These are phyloP conservation scores for Maccullochella peelii DNA, from an alignment of 2,113 vertebrate species.

Conservation along the genomic window DNA sequence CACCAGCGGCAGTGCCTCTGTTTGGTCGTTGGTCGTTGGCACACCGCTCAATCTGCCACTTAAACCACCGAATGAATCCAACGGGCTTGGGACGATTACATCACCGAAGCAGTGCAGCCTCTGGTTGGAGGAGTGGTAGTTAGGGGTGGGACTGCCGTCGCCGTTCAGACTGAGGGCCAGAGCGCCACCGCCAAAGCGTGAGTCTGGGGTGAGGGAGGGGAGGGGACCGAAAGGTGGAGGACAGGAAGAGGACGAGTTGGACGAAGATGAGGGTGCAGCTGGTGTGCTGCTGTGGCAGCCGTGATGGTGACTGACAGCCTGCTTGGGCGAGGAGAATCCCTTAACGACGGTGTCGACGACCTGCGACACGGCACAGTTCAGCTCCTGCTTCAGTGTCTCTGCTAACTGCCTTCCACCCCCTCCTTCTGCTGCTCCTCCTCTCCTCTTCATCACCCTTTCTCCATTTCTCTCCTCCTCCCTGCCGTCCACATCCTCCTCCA, in stretches of 20 bases:
- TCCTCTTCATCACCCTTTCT: slow-evolving; percentile 85
- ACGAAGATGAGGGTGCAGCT: slow-evolving; percentile 83
- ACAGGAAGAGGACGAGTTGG: slow-evolving; percentile 76
- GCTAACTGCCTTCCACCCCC: slow-evolving; percentile 92
- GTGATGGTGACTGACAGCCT: slow-evolving; percentile 88
- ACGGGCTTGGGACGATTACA: slow-evolving; percentile 94
- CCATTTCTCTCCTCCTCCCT: slow-evolving; percentile 87
- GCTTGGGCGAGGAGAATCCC: slow-evolving; percentile 93
- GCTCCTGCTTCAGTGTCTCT: slow-evolving; percentile 97
- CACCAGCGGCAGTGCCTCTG: slow-evolving; percentile 95
- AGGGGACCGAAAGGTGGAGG: slow-evolving; percentile 75
- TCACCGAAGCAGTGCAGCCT: slow-evolving; percentile 98
- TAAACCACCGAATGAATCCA: slow-evolving; percentile 89
- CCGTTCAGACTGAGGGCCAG: slow-evolving; percentile 82
- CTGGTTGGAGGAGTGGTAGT: slow-evolving; percentile 95
- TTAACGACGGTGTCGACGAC: slow-evolving; percentile 99
- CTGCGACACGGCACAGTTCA: slow-evolving; percentile 97
- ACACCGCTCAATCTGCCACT: slow-evolving; percentile 77
- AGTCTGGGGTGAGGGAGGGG: slow-evolving; percentile 73
- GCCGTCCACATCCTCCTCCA: slow-evolving; percentile 86
- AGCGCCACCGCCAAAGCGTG: slow-evolving; percentile 64
- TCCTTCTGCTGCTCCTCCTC: slow-evolving; percentile 85
- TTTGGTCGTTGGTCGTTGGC: slow-evolving; percentile 93
- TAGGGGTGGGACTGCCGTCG: slow-evolving; percentile 93
- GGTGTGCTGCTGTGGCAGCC: slow-evolving; percentile 83